Percentiles rank a stretch among this genome's conserved stretches.
Conservation (phyloP, 2,797 vertebrate species). For the Gadopsis bispinosus region DNA sequence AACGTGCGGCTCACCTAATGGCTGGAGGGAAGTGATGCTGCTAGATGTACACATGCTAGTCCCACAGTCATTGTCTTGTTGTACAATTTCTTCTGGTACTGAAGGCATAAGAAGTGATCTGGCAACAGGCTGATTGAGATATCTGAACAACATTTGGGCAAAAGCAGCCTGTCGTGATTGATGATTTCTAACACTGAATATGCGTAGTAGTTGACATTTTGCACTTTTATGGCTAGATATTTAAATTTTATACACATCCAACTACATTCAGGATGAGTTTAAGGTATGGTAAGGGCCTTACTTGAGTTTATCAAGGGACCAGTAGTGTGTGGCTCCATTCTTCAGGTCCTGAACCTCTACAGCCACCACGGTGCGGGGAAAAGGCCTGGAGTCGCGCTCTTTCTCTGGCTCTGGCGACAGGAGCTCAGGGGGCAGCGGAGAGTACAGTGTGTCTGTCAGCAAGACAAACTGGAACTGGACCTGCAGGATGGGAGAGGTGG, state of each 20-base stretch:
- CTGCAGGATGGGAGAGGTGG: constrained; percentile 71
- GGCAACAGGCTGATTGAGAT: background rate
- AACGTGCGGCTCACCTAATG: constrained; percentile 15
- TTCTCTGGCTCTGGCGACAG: constrained; percentile 89
- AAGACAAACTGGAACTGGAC: constrained; percentile 99
- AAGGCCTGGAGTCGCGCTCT: constrained; percentile 84
- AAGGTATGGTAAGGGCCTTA: constrained; percentile 69
- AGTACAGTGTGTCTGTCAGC: constrained; percentile 96
- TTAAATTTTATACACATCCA: background rate
- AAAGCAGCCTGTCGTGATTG: background rate
- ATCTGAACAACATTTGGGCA: background rate
- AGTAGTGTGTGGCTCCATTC: constrained; percentile 97
- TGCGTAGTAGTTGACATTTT: background rate
- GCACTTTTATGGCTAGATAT: background rate
- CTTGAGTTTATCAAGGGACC: constrained; percentile 98
- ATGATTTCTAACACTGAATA: background rate
- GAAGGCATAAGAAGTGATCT: background rate
- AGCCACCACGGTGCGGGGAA: constrained; percentile 95
- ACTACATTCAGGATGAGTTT: constrained; percentile 2
- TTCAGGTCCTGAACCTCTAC: constrained; percentile 98
- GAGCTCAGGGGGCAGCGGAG: constrained; percentile 93
- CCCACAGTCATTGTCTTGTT: background rate
- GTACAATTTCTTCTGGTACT: background rate
- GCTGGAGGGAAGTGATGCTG: constrained; percentile 7
- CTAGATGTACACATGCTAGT: background rate